Evolutionary conservation across 2,797 vertebrate species (phyloP).

Genomic region (Hydrolagus colliei): DNA sequence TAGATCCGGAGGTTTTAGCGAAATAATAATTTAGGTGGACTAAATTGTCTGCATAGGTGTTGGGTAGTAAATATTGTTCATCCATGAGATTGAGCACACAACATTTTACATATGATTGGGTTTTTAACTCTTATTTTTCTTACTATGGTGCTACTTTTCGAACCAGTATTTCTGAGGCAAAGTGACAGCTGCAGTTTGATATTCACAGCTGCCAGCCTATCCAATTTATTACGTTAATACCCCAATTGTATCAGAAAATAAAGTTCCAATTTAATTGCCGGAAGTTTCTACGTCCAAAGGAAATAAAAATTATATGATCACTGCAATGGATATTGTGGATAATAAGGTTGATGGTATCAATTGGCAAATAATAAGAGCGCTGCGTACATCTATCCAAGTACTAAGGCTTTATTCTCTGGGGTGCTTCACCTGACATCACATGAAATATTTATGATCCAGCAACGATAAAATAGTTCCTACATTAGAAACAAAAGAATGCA

Average conservation of each 20-base stretch:
- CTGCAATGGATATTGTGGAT: neutral
- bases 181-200: neutral
- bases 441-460: constrained; percentile 24
- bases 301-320: neutral
- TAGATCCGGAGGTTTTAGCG: too few relatives aligned
- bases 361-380: constrained; percentile 3
- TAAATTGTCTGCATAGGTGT: too few relatives aligned
- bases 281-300: neutral
- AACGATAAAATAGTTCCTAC: neutral
- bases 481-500: neutral
- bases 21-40: too few relatives aligned
- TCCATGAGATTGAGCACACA: neutral
- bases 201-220: neutral
- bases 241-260: neutral
- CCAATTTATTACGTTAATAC: neutral
- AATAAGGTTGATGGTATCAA: neutral
- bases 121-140: neutral
- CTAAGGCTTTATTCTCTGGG: constrained; percentile 23
- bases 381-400: neutral
- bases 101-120: neutral
- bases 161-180: neutral
- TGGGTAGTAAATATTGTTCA: too few relatives aligned
- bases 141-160: neutral
- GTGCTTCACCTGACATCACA: constrained; percentile 13
- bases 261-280: neutral